These are phyloP conservation scores for Cistogaster globosa DNA, from an alignment of 2,888 invertebrate species.

Conservation along the genomic window DNA sequence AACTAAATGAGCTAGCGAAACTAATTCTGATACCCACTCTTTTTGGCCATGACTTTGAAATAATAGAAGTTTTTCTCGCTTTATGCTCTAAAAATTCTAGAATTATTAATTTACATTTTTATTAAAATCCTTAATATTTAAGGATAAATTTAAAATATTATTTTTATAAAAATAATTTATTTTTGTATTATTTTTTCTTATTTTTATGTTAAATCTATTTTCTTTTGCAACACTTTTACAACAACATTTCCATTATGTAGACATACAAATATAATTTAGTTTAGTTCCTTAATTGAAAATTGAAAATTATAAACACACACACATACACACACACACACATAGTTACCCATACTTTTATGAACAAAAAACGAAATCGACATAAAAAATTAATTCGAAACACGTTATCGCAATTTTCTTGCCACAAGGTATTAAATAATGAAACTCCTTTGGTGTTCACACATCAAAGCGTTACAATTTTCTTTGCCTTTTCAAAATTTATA, in stretches of 20 bases:
- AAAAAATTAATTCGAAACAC: constrained; percentile 81
- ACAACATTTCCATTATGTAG: background rate
- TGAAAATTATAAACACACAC: background rate
- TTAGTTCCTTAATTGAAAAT: constrained; percentile 47
- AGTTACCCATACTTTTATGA: background rate
- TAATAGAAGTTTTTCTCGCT: no score
- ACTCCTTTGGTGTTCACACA: constrained; percentile 73
- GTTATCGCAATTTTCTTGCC: constrained; percentile 80
- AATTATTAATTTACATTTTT: no score
- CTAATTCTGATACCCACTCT: no score
- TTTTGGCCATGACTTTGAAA: no score
- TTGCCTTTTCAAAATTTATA: constrained; percentile 37
- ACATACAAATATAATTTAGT: background rate
- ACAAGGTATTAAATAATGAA: constrained; percentile 68
- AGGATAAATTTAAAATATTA: no score
- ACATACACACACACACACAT: background rate
- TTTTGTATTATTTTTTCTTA: background rate
- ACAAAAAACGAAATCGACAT: constrained; percentile 32
- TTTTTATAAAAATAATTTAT: no score
- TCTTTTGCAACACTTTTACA: background rate
- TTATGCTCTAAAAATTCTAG: no score
- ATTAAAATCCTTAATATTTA: no score
- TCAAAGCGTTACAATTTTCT: constrained; percentile 73
- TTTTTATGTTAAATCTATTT: background rate
- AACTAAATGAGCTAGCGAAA: no score